Evolutionary conservation across 2,113 vertebrate genomes (phyloP).

Genomic region (Amblyornis subalaris): DNA sequence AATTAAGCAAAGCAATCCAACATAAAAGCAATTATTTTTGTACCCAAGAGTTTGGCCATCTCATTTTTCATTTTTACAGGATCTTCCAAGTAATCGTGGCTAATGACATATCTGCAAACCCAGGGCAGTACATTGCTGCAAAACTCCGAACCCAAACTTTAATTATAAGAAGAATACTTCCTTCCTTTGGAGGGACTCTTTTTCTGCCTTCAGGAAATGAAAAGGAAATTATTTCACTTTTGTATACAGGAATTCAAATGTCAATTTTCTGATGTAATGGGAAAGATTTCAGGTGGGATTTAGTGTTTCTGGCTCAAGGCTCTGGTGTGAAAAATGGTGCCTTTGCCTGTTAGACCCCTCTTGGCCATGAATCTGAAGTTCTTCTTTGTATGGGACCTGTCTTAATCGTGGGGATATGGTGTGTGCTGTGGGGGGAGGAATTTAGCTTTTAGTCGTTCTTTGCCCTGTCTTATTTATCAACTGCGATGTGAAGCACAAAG

Average conservation of each 20-base stretch:
- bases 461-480: neutral
- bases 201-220: neutral
- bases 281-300: neutral
- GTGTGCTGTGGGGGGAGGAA: neutral
- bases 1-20: neutral
- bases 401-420: neutral
- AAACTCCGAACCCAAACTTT: neutral
- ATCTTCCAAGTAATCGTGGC: neutral
- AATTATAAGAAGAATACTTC: neutral
- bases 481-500: neutral
- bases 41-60: neutral
- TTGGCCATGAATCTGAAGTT: neutral
- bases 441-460: neutral
- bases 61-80: slow-evolving; percentile 2
- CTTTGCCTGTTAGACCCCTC: neutral
- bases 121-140: neutral
- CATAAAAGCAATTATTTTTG: slow-evolving; percentile 12
- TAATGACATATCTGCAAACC: neutral
- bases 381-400: neutral
- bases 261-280: neutral
- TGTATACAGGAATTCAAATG: neutral
- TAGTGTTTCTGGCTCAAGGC: neutral
- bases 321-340: neutral
- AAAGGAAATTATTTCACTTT: slow-evolving; percentile 23
- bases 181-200: neutral